A percentile compares a stretch with the other conserved stretches of the same genome.
Conservation (phyloP, 2,888 invertebrate genomes). For the Nephrotoma guestfalica region DNA sequence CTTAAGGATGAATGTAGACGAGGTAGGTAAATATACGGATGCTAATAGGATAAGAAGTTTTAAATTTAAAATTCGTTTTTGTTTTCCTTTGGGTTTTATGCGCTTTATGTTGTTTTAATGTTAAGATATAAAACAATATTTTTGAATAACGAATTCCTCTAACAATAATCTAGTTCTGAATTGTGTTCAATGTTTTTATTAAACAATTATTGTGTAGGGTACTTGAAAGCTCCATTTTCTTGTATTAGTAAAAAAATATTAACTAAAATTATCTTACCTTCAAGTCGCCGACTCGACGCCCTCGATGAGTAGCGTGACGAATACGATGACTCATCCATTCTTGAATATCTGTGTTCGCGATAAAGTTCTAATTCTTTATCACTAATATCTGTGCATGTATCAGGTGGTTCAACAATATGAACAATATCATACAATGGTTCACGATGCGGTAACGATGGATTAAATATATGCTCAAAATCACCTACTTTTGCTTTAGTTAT, state of each 20-base stretch:
- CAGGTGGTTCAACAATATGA: conserved; percentile 21
- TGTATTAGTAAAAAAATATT: not conserved
- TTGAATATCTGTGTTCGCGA: conserved; percentile 9
- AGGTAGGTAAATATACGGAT: too few relatives aligned
- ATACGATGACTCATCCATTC: conserved; percentile 24
- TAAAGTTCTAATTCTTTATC: conserved; percentile 20
- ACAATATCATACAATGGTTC: conserved; percentile 29
- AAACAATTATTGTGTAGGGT: too few relatives aligned
- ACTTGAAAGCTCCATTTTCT: not conserved
- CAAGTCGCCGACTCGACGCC: conserved; percentile 43
- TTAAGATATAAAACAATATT: too few relatives aligned
- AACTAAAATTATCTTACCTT: conserved; percentile 33
- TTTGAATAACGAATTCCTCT: too few relatives aligned
- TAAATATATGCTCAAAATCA: conserved; percentile 31
- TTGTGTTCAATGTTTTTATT: too few relatives aligned
- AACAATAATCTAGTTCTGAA: too few relatives aligned
- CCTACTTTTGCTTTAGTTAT: conserved; percentile 31
- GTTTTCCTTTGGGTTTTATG: too few relatives aligned
- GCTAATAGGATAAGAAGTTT: too few relatives aligned
- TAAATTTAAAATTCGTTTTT: too few relatives aligned
- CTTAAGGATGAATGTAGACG: too few relatives aligned
- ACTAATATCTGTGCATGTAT: conserved; percentile 21
- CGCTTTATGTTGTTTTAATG: too few relatives aligned
- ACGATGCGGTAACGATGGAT: conserved; percentile 26
- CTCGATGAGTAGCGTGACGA: conserved; percentile 41